Conservation (phyloP, 2,888 invertebrate species). For the Hirtodrosophila alboralis region DNA sequence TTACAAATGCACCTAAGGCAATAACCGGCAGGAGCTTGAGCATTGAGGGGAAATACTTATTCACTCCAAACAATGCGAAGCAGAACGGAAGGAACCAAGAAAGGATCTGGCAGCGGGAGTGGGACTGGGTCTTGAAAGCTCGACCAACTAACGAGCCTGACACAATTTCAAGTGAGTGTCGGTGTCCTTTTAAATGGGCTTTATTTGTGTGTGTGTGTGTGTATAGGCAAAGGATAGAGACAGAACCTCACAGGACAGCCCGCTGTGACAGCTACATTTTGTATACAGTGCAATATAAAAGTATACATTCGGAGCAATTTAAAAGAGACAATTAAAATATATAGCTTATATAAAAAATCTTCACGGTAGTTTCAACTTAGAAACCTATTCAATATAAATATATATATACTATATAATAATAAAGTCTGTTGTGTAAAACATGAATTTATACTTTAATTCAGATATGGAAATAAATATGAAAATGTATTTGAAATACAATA, state of each 20-base stretch:
- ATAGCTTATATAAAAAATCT: no score
- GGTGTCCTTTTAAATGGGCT: conserved; percentile 21
- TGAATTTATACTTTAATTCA: no score
- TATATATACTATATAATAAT: no score
- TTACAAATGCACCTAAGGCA: conserved; percentile 33
- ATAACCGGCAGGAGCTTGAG: no score
- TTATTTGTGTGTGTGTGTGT: conserved; percentile 4
- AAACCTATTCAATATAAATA: no score
- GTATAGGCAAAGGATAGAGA: background rate
- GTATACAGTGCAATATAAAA: conserved; percentile 10
- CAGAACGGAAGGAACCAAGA: background rate
- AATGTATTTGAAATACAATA: no score
- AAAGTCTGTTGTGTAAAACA: no score
- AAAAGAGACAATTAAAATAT: background rate
- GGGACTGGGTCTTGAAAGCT: conserved; percentile 1
- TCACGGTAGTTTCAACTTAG: no score
- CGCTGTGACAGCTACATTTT: conserved; percentile 8
- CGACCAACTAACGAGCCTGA: conserved; percentile 61
- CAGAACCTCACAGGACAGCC: conserved; percentile 30
- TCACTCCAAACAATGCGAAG: no score
- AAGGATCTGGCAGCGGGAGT: background rate
- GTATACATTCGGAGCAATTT: background rate
- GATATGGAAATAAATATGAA: no score
- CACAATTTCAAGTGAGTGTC: conserved; percentile 58
- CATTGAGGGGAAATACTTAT: no score